Base-by-base conservation (phyloP, 2,888 invertebrate genomes). In the Phytoseiulus persimilis region DNA sequence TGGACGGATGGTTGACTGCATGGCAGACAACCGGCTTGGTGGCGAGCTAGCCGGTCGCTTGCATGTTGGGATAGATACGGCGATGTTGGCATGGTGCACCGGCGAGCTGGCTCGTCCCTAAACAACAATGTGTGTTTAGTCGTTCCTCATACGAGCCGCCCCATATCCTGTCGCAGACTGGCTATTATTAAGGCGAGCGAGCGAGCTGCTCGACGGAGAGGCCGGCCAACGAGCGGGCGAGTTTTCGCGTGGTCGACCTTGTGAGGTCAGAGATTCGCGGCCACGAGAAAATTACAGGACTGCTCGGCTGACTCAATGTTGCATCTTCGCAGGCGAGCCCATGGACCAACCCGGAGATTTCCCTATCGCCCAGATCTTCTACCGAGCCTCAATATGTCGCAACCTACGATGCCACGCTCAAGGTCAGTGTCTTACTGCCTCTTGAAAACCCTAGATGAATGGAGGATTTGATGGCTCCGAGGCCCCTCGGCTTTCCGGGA, bases 61-160 rank as follows among this genome's bases (percentile, higher is more conserved):
- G 65, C 28, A 65, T 14, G 65, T 65, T 65, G 65, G 65, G 65
- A 1, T 18, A 65, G 65, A 65, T 65, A 65, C 65, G 65, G 2
- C 65, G 65, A 65, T 28, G 65, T 23, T 23, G 65, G 65, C 65
- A 28, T 65, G 65, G 65, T 23, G 9, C 3, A 2, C 14, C 28
- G 65, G 5, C 28, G 28, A 65, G 28, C 65, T 23, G 28, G 65
- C 65, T 65, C 65, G 65, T 65, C 65, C 65, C 65, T 65, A 11
- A 65, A 65, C 65, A 65, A 65, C 65, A 65, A 65, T 65, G 65
- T 65, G 65, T 65, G 65, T 65, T 65, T 65, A 65, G 65, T 65
- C 65, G 65, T 65, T 65, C 65, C 65, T 65, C 65, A 65, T 46
- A 46, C 46, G 46, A 46, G 46, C 46, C 14, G 46, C 46, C 9